Evolutionary conservation across 2,888 invertebrate species (phyloP), one percentile per base, ranked within the genome.

Genomic region (Ichneumoninae sp.): DNA sequence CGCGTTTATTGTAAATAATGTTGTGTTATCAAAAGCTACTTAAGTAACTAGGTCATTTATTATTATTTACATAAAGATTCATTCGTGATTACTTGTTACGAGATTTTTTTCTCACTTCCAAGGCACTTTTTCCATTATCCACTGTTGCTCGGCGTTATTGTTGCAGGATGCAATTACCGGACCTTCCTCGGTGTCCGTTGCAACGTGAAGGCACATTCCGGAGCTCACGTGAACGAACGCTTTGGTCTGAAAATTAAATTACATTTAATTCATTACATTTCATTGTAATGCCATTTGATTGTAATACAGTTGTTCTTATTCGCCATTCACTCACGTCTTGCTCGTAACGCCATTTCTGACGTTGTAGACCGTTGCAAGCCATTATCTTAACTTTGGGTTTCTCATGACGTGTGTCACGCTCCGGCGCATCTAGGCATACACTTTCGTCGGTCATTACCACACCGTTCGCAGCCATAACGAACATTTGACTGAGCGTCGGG

Each of bases 361-460:
- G 95, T 0, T 94, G 94, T 54, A 94, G 94, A 52, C 96, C 96
- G 87, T 94, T 96, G 90, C 97, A 97, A 26, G 96, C 96, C 94
- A 96, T 96, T 92, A 97, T 96, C 81, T 97, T 94, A 0, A 96
- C 97, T 76, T 95, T 94, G 0, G 95, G 95, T 88, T 95, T 96
- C 0, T 94, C 94, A 89, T 95, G 95, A 75, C 88, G 86, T 33
- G 91, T 91, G 47, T 94, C 94, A 80, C 92, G 94, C 84, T 95
- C 95, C 0, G 96, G 95, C 30, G 96, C 96, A 90, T 98, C 97
- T 80, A 98, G 94, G 89, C 98, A 98, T 5, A 98, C 94, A 7
- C 97, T 97, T 92, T 98, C 98, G 90, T 98, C 98, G 0, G 97
- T 97, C 97, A 98, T 98, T 72, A 98, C 94, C 84, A 95, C 95